phyloP scores from a whole-genome alignment of 2,113 vertebrate genomes.

The Thinocorus orbignyianus region DNA sequence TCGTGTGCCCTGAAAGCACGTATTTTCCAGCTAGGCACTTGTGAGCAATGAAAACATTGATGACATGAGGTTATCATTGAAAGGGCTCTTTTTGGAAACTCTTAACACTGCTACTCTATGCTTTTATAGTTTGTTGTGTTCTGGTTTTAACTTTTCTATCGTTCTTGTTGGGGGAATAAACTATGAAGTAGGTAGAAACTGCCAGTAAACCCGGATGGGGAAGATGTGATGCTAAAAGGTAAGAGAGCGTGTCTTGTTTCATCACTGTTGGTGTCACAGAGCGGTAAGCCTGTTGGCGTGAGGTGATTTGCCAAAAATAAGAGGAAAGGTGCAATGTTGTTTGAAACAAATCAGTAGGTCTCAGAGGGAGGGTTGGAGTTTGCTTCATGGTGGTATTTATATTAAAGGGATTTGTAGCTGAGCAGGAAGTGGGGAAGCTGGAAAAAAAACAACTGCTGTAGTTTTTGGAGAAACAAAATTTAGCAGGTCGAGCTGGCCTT shows the following conservation, averaged over 20 bases:
- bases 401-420: neutral
- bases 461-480: neutral
- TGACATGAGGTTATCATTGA: neutral
- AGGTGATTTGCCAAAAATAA: neutral
- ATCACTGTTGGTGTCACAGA: neutral
- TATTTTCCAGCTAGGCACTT: neutral
- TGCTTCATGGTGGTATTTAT: neutral
- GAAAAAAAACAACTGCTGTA: neutral
- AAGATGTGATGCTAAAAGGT: neutral
- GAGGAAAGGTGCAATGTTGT: neutral
- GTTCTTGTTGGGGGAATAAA: neutral
- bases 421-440: neutral
- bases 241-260: neutral
- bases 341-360: neutral
- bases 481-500: neutral
- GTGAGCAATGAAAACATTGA: neutral
- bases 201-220: neutral
- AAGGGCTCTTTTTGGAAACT: neutral
- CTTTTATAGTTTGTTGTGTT: neutral
- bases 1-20: rapidly evolving
- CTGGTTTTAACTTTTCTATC: neutral
- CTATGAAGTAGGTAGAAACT: neutral
- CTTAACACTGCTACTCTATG: neutral
- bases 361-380: neutral
- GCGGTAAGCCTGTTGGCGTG: neutral